Evolutionary conservation across 1,140 invertebrate species (phyloP).

Genomic region (Fopius arisanus): DNA sequence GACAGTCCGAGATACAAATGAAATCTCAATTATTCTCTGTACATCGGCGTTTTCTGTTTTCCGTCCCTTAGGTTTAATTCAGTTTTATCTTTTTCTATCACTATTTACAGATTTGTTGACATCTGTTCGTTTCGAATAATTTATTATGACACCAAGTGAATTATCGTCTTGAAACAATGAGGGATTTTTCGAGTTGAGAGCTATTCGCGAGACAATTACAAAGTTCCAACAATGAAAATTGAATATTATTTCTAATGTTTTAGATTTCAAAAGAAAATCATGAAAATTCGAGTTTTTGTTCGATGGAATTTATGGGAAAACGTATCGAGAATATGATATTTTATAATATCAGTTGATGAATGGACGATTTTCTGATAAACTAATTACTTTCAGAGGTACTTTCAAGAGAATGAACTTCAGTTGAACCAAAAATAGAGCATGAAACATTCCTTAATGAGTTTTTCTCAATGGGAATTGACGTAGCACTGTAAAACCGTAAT

Average conservation of each 20-base stretch:
- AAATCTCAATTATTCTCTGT: slow-evolving; percentile 31
- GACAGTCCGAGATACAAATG: slow-evolving; percentile 64
- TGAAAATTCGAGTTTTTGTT: no score
- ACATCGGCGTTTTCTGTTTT: slow-evolving; percentile 57
- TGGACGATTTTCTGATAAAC: no score
- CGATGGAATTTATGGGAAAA: no score
- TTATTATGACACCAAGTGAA: not conserved
- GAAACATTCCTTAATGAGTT: not conserved
- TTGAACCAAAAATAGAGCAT: not conserved
- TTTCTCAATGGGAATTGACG: not conserved
- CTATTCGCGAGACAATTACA: no score
- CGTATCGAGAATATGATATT: no score
- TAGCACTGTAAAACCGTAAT: not conserved
- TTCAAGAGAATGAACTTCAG: not conserved
- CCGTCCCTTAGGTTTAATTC: slow-evolving; percentile 64
- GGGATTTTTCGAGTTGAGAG: not conserved
- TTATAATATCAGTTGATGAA: no score
- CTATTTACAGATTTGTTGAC: slow-evolving; percentile 36
- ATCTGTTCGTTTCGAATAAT: not conserved
- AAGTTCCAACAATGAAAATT: no score
- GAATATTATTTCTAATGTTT: no score
- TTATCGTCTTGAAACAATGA: not conserved
- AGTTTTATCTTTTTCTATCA: slow-evolving; percentile 49
- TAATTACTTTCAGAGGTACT: no score
- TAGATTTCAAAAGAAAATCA: no score